Evolutionary conservation across 2,113 vertebrate species (phyloP).

Genomic region (Nothoprocta perdicaria): DNA sequence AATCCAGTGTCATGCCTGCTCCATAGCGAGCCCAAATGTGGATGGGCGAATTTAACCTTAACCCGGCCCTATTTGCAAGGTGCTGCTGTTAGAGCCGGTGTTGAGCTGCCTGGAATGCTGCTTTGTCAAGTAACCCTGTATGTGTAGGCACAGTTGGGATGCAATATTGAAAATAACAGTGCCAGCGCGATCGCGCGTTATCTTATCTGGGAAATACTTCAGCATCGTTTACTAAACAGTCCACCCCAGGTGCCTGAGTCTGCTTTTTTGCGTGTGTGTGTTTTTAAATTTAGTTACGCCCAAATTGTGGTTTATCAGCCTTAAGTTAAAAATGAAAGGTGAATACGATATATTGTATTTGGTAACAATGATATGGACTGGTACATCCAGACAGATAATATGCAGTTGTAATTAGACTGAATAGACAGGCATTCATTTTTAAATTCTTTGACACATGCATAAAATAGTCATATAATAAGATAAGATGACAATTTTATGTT

Average conservation of each 20-base stretch:
- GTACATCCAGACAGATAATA: constrained; percentile 83
- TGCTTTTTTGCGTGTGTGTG: not conserved
- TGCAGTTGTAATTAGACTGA: constrained; percentile 83
- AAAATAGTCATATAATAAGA: constrained; percentile 89
- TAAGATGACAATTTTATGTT: constrained; percentile 88
- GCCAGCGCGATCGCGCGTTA: not conserved
- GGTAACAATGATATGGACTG: constrained; percentile 82
- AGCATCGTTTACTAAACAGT: constrained; percentile 36
- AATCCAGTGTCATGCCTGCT: constrained; percentile 14
- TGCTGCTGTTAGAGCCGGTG: constrained; percentile 38
- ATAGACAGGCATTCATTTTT: constrained; percentile 85
- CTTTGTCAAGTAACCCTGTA: constrained; percentile 19
- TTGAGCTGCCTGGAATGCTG: constrained; percentile 55
- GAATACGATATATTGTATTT: constrained; percentile 80
- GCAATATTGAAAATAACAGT: constrained; percentile 36
- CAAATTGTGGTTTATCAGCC: constrained; percentile 75
- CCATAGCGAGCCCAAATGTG: constrained; percentile 9
- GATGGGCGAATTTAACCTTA: constrained; percentile 16
- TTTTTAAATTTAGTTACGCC: constrained; percentile 34
- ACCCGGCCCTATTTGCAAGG: constrained; percentile 36
- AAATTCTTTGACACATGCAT: constrained; percentile 87
- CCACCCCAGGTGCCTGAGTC: constrained; percentile 39
- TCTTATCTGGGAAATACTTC: constrained; percentile 52
- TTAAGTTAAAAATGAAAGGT: constrained; percentile 78
- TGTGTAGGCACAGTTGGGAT: not conserved